Percentiles rank a stretch among this genome's conserved stretches.
phyloP scores from a whole-genome alignment of 2,888 invertebrate species.

The Cephus nigrinus region DNA sequence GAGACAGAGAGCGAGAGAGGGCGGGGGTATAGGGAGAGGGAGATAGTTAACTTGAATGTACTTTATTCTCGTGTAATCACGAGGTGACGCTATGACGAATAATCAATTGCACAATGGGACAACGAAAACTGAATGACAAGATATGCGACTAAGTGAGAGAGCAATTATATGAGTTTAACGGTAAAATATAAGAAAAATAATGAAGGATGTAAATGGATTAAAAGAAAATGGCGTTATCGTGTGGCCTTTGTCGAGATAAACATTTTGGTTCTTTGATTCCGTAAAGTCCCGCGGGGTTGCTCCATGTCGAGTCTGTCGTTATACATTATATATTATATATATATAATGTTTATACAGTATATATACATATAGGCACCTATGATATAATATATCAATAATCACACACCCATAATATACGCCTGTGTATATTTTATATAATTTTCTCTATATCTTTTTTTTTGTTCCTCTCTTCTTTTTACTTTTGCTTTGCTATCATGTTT shows the following conservation, averaged over 20 bases:
- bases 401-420: neutral
- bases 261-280: neutral
- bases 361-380: neutral
- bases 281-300: neutral
- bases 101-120: constrained; percentile 1
- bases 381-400: neutral
- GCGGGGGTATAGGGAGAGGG: too few relatives aligned
- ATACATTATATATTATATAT: neutral
- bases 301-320: neutral
- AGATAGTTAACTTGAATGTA: neutral
- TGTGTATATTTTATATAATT: constrained; percentile 5
- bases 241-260: neutral
- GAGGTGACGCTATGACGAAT: neutral
- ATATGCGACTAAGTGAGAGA: constrained; percentile 7
- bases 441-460: constrained; percentile 4
- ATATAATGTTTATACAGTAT: neutral
- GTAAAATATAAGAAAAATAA: neutral
- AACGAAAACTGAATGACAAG: constrained; percentile 11
- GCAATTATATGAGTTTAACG: neutral
- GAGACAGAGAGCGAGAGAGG: too few relatives aligned
- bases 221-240: neutral
- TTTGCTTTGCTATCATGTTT: neutral
- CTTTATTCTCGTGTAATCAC: neutral
- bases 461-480: neutral
- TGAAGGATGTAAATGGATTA: neutral